These are phyloP conservation scores for Brachionus sp. DNA, from an alignment of 1,140 invertebrate genomes.

Conservation along the genomic window DNA sequence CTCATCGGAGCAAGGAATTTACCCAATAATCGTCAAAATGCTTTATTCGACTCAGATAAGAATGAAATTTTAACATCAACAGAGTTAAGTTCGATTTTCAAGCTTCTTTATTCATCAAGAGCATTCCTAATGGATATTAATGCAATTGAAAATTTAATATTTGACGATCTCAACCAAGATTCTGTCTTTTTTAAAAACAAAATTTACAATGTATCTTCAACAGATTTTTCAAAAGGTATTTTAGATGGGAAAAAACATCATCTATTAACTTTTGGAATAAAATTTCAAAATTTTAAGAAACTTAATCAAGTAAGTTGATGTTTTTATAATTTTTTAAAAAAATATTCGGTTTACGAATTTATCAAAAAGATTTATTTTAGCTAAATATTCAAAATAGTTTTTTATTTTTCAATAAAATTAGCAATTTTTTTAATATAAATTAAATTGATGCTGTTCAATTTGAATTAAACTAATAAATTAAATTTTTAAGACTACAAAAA, in stretches of 20 bases:
- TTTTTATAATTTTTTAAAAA: not conserved
- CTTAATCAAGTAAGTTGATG: not conserved
- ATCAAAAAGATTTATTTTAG: not conserved
- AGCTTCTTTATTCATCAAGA: not conserved
- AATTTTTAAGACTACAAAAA: too few species aligned
- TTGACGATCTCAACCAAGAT: not conserved
- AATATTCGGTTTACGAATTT: not conserved
- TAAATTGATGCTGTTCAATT: too few species aligned
- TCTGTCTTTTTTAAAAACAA: not conserved
- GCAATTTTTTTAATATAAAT: too few species aligned
- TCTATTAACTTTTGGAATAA: conserved; percentile 4
- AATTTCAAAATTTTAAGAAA: not conserved
- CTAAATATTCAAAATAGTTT: too few species aligned
- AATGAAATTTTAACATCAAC: not conserved
- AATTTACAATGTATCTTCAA: not conserved
- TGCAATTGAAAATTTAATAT: not conserved
- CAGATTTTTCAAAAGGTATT: not conserved
- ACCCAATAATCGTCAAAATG: not conserved
- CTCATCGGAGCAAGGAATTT: conserved; percentile 1
- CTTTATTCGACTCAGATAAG: not conserved
- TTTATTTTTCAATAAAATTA: too few species aligned
- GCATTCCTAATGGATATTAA: conserved; percentile 7
- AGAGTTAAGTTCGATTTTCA: not conserved
- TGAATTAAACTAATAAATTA: too few species aligned
- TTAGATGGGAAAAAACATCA: not conserved